Conservation (phyloP, 2,797 vertebrate species). For the Adelosebastes latens region DNA sequence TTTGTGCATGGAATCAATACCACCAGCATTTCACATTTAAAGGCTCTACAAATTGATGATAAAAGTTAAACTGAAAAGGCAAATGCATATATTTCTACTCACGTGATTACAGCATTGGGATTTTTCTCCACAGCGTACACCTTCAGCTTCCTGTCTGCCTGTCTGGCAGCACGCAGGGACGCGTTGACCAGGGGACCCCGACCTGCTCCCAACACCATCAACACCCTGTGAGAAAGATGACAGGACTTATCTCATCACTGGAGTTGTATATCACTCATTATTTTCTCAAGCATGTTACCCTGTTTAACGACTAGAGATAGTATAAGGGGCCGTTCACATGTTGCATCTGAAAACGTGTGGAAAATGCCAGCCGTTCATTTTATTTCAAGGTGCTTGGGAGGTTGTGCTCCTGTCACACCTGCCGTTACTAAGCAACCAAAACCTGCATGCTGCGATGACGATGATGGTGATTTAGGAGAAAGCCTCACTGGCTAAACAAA, state of each 20-base stretch:
- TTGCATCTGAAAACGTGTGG: too few relatives aligned
- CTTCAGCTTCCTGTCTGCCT: slow-evolving; percentile 87
- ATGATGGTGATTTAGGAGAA: too few relatives aligned
- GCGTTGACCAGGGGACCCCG: slow-evolving; percentile 93
- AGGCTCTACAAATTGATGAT: background rate
- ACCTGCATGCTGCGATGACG: too few relatives aligned
- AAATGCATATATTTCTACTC: slow-evolving; percentile 58
- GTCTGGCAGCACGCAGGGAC: slow-evolving; percentile 89
- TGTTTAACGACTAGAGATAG: background rate
- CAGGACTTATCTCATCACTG: background rate
- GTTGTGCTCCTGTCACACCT: too few relatives aligned
- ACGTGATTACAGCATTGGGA: slow-evolving; percentile 94
- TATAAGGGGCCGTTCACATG: too few relatives aligned
- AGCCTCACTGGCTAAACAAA: too few relatives aligned
- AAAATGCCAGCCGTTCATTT: too few relatives aligned
- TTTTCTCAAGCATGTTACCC: background rate
- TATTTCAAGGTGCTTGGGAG: too few relatives aligned
- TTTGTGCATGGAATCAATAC: background rate
- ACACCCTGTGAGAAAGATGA: slow-evolving; percentile 77
- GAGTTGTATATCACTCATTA: background rate
- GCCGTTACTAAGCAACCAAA: too few relatives aligned
- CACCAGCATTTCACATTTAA: background rate
- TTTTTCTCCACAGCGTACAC: slow-evolving; percentile 95
- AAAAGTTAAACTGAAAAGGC: background rate
- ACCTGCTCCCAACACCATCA: slow-evolving; percentile 94